phyloP scores from a whole-genome alignment of 92 coral and sea anemone species.

The Palythoa grandis region DNA sequence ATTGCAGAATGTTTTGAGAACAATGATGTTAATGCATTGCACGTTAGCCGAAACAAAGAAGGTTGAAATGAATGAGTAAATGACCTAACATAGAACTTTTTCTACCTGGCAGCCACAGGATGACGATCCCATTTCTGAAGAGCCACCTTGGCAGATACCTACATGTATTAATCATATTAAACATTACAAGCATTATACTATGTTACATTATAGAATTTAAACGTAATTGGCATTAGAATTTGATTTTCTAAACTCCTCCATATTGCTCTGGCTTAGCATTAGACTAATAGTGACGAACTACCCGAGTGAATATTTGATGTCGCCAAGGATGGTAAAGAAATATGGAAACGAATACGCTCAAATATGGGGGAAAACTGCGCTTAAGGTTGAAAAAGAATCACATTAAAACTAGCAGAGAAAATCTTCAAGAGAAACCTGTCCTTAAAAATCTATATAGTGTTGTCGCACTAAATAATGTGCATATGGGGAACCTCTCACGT shows the following conservation, averaged over 20 bases:
- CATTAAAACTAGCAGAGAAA: no score
- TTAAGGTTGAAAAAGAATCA: background rate
- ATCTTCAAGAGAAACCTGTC: no score
- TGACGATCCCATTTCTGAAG: conserved; percentile 76
- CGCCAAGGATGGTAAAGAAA: background rate
- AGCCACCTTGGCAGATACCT: conserved; percentile 68
- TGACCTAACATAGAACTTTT: background rate
- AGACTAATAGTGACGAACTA: background rate
- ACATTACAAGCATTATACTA: no score
- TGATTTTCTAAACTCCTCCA: no score
- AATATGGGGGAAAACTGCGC: background rate
- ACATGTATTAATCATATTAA: background rate
- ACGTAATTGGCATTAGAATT: no score
- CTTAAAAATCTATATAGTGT: no score
- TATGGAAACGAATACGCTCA: background rate
- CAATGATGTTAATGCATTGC: background rate
- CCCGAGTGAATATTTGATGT: background rate
- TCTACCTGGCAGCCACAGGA: conserved; percentile 73
- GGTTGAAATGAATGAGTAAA: background rate
- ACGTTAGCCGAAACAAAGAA: background rate
- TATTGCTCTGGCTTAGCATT: no score
- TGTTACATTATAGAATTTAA: no score
- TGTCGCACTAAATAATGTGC: background rate
- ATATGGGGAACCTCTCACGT: no score
- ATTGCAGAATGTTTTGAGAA: background rate